phyloP scores from a whole-genome alignment of 1,140 invertebrate genomes.

The Riptortus pedestris region DNA sequence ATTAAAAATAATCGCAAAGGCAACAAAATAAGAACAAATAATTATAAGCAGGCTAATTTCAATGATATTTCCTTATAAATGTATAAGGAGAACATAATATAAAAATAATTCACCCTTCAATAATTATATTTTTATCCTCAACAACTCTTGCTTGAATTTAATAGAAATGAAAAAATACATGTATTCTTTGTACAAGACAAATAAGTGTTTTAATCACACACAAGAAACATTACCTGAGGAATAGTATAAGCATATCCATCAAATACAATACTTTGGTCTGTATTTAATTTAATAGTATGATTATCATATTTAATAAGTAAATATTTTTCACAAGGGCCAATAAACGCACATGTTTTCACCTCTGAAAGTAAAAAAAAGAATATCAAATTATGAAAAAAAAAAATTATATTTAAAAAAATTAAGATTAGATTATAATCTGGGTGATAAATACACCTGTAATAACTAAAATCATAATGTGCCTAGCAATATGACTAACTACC shows the following conservation, averaged over 20 bases:
- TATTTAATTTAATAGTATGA: slow-evolving; percentile 47
- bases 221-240: slow-evolving; percentile 45
- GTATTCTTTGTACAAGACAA: neutral
- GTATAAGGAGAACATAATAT: neutral
- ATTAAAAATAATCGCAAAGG: too few relatives aligned
- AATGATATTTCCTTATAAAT: neutral
- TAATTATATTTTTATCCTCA: neutral
- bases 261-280: slow-evolving; percentile 53
- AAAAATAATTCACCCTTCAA: neutral
- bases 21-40: too few relatives aligned
- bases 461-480: too few relatives aligned
- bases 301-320: slow-evolving; percentile 47
- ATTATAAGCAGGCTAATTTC: neutral
- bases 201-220: slow-evolving; percentile 7
- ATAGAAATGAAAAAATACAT: neutral
- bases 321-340: slow-evolving; percentile 44
- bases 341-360: slow-evolving; percentile 48
- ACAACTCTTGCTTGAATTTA: neutral
- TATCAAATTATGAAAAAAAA: too few relatives aligned
- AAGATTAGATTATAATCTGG: too few relatives aligned
- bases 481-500: too few relatives aligned
- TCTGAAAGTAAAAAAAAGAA: slow-evolving; percentile 45
- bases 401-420: too few relatives aligned
- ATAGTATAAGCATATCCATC: slow-evolving; percentile 53
- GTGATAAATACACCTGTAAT: too few relatives aligned